Percentiles rank a stretch among this genome's conserved stretches.
Evolutionary conservation across 2,797 vertebrate species (phyloP).

Genomic region (Carapus acus): DNA sequence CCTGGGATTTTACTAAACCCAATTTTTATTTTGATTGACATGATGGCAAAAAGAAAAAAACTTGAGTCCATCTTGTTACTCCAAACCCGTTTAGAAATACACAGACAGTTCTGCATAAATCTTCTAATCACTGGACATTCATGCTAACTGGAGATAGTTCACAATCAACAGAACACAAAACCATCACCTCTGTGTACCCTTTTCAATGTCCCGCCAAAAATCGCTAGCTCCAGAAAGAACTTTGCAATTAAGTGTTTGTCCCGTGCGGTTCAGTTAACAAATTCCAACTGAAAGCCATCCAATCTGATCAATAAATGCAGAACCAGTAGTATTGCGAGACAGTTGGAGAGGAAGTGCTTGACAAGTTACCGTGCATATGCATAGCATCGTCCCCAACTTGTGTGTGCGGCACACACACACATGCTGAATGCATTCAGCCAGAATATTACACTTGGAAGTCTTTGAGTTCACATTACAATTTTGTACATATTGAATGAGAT

Average conservation of each 20-base stretch:
- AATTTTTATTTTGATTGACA: background rate
- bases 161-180: slow-evolving; percentile 17
- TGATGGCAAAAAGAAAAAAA: background rate
- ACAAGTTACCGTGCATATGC: slow-evolving; percentile 15
- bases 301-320: slow-evolving; percentile 4
- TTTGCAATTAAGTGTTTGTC: background rate
- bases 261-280: background rate
- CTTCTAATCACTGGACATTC: slow-evolving; percentile 7
- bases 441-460: slow-evolving; percentile 11
- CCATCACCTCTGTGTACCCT: no score
- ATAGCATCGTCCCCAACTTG: slow-evolving; percentile 19
- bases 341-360: slow-evolving; percentile 1
- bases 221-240: background rate
- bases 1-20: background rate
- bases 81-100: no score
- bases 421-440: slow-evolving; percentile 33
- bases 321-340: background rate
- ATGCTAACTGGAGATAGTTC: background rate
- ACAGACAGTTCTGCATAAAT: background rate
- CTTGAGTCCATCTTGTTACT: background rate
- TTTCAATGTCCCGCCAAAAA: background rate
- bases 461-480: slow-evolving; percentile 18
- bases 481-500: slow-evolving; percentile 14
- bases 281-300: background rate
- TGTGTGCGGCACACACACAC: background rate